phyloP scores from a whole-genome alignment of 2,113 vertebrate species.

The Pseudolaguvia tuberculata region DNA sequence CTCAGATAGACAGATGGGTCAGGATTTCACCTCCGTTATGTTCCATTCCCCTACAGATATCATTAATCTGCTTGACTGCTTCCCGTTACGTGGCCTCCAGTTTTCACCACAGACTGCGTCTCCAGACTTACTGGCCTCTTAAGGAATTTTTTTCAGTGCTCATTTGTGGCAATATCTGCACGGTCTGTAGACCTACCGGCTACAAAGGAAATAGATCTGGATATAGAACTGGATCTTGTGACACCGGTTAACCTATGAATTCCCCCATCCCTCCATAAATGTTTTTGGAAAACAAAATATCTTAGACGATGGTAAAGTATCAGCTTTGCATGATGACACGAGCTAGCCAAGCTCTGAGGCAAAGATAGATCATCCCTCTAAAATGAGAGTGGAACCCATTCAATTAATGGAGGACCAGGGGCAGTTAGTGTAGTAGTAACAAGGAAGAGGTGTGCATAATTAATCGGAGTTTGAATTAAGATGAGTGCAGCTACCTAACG shows the following conservation, averaged over 20 bases:
- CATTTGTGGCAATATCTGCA: slow-evolving; percentile 17
- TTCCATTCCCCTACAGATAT: slow-evolving; percentile 17
- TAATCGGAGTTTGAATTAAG: slow-evolving; percentile 38
- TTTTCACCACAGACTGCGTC: slow-evolving; percentile 20
- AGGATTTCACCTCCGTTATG: not conserved
- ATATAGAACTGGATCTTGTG: slow-evolving; percentile 9
- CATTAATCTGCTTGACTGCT: slow-evolving; percentile 18
- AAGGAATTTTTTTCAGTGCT: not conserved
- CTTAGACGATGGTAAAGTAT: slow-evolving; percentile 15
- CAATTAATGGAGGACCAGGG: slow-evolving; percentile 42
- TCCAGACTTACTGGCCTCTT: not conserved
- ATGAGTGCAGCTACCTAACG: slow-evolving; percentile 23
- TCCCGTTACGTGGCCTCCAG: slow-evolving; percentile 24
- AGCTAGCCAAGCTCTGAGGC: slow-evolving; percentile 29
- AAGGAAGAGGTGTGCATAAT: slow-evolving; percentile 41
- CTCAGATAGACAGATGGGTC: slow-evolving; percentile 14
- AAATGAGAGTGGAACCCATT: slow-evolving; percentile 37
- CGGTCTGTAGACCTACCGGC: slow-evolving; percentile 26
- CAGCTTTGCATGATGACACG: not conserved
- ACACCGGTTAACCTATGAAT: slow-evolving; percentile 28
- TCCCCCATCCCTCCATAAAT: not conserved
- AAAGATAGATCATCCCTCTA: slow-evolving; percentile 4
- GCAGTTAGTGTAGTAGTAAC: slow-evolving; percentile 15
- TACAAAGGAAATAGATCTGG: not conserved
- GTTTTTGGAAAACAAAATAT: slow-evolving; percentile 22